Conservation (phyloP, 2,888 invertebrate species). For the Drosophila prostipennis region DNA sequence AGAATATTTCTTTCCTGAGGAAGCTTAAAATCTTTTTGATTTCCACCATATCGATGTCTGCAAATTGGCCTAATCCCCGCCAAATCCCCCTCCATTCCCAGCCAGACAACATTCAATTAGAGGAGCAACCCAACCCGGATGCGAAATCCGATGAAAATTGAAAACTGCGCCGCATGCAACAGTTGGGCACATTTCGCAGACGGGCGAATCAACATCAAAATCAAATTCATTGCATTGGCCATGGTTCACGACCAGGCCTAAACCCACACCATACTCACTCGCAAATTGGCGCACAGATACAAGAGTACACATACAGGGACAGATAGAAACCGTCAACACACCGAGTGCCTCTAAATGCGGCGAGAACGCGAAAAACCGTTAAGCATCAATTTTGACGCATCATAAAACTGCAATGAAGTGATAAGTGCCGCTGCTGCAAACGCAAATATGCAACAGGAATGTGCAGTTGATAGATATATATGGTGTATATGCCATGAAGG, state of each 20-base stretch:
- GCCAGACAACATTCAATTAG: constrained; percentile 11
- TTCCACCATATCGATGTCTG: background rate
- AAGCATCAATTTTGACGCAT: constrained; percentile 78
- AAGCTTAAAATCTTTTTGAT: background rate
- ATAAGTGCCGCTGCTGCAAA: constrained; percentile 69
- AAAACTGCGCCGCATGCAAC: constrained; percentile 53
- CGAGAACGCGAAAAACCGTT: constrained; percentile 74
- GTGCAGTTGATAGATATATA: constrained; percentile 38
- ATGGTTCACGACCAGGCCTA: constrained; percentile 46
- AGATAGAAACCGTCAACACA: constrained; percentile 18
- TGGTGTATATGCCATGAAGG: constrained; percentile 1
- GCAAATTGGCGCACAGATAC: constrained; percentile 11
- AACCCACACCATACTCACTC: constrained; percentile 19
- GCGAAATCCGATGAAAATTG: constrained; percentile 16
- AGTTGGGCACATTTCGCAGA: constrained; percentile 47
- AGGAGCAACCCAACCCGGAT: constrained; percentile 5
- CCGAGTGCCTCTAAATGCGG: constrained; percentile 63
- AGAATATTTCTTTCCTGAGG: background rate
- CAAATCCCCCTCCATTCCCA: background rate
- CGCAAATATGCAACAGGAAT: constrained; percentile 57
- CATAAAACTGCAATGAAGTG: constrained; percentile 81
- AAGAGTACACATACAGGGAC: background rate
- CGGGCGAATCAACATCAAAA: constrained; percentile 58
- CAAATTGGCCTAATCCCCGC: background rate
- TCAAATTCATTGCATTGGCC: constrained; percentile 61